Conservation (phyloP, 1,140 invertebrate genomes). For the Drosophila sechellia region DNA sequence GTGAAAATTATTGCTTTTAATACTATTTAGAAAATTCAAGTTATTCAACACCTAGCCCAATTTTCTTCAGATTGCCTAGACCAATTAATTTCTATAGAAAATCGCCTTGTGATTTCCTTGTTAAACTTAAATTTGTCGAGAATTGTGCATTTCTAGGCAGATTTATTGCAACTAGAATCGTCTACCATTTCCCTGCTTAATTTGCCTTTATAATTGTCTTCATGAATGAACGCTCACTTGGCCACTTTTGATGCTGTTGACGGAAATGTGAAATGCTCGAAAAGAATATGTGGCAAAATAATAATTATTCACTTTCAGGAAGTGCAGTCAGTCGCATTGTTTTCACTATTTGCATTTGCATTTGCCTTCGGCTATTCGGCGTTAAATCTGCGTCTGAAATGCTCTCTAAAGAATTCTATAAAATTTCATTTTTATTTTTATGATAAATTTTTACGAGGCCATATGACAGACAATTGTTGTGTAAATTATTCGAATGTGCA, state of each 20-base stretch:
- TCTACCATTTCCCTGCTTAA: conserved; percentile 15
- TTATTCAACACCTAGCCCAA: neutral
- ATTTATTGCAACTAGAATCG: conserved; percentile 11
- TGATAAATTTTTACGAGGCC: conserved; percentile 22
- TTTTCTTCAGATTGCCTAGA: neutral
- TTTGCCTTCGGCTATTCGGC: conserved; percentile 40
- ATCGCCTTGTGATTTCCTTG: conserved; percentile 1
- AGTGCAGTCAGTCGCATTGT: conserved; percentile 16
- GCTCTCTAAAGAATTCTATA: conserved; percentile 10
- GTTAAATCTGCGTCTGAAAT: conserved; percentile 49
- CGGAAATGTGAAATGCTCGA: conserved; percentile 26
- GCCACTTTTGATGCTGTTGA: conserved; percentile 28
- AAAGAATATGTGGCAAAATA: conserved; percentile 26
- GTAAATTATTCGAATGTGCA: conserved; percentile 28
- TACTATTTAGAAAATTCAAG: neutral
- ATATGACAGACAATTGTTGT: conserved; percentile 45
- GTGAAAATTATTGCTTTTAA: neutral
- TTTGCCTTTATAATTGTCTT: conserved; percentile 30
- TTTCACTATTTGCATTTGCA: conserved; percentile 33
- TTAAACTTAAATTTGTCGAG: conserved; percentile 19
- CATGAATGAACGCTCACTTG: conserved; percentile 38
- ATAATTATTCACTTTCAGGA: conserved; percentile 49
- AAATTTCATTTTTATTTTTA: conserved; percentile 27
- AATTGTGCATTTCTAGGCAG: conserved; percentile 16
- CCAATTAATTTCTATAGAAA: conserved; percentile 6